Evolutionary conservation across 2,888 invertebrate species (phyloP), one percentile per base, ranked within the genome.

Genomic region (Chelonus formosanus): DNA sequence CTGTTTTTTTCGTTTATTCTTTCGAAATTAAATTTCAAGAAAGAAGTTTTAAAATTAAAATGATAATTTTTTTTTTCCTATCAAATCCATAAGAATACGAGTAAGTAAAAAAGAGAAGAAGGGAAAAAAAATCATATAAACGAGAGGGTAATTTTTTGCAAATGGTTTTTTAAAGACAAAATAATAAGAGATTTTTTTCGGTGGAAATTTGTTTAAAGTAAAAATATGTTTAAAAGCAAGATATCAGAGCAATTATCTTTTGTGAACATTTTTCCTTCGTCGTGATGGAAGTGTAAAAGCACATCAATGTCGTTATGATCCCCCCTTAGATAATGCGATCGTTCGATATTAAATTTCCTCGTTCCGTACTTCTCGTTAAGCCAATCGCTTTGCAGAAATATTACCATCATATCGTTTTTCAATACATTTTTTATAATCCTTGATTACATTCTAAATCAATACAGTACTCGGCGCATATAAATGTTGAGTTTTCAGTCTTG

Each of bases 281-380:
- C 8, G 3, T 52, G 52, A 52, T 52, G 52, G 34, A 8, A 8
- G 52, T 52, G 52, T 52, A 32, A 52, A 52, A 34, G 52, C 52
- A 52, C 34, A 32, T 52, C 52, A 52, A 52, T 34, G 32, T 52
- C 34, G 52, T 52, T 34, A 52, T 32, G 31, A 32, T 52, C 52
- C 61, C 20, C 40, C 44, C 45, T 20, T 44, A 61, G 61, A 61
- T 61, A 61, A 61, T 61, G 45, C 32, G 61, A 61, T 53, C 61
- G 61, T 53, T 61, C 44, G 61, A 61, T 61, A 61, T 61, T 61
- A 61, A 61, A 61, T 61, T 61, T 61, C 45, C 53, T 53, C 35
- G 44, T 53, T 40, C 40, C 31, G 53, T 43, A 53, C 52, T 31
- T 6, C 52, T 43, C 53, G 44, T 61, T 44, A 44, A 53, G 44